Percentiles rank a stretch among this genome's conserved stretches.
phyloP scores from a whole-genome alignment of 2,888 invertebrate genomes.

The Parnassius orleans region DNA sequence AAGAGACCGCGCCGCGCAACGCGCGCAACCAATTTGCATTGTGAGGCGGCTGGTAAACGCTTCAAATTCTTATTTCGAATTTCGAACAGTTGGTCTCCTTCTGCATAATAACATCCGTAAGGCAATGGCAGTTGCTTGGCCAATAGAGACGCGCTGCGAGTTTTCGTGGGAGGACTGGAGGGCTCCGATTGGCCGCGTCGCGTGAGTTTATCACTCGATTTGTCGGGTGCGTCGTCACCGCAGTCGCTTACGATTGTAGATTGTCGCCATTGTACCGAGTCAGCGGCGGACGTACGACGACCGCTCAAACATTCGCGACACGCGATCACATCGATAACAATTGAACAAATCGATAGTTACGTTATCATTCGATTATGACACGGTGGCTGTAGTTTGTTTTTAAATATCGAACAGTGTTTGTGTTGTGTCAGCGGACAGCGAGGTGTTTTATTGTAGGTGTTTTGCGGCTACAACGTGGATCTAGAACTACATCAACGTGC shows the following conservation, averaged over 20 bases:
- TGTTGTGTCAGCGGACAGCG: conserved; percentile 56
- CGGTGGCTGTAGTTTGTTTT: conserved; percentile 45
- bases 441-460: conserved; percentile 43
- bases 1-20: conserved; percentile 64
- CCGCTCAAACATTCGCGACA: conserved; percentile 50
- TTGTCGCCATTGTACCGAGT: conserved; percentile 77
- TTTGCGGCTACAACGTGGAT: conserved; percentile 84
- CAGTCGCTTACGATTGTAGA: conserved; percentile 77
- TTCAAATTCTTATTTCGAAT: conserved; percentile 73
- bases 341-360: conserved; percentile 57
- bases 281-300: conserved; percentile 54
- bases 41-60: conserved; percentile 73
- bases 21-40: conserved; percentile 77
- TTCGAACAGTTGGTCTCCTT: conserved; percentile 74
- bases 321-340: conserved; percentile 58
- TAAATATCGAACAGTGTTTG: conserved; percentile 45
- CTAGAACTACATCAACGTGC: conserved; percentile 89
- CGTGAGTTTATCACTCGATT: conserved; percentile 75
- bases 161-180: conserved; percentile 73
- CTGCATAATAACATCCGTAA: conserved; percentile 79
- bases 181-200: conserved; percentile 60
- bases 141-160: conserved; percentile 65
- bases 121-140: conserved; percentile 78
- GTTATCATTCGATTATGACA: conserved; percentile 37
- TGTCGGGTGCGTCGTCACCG: conserved; percentile 71